Conservation (phyloP, 2,888 invertebrate genomes). For the Heteropelma amictum region DNA sequence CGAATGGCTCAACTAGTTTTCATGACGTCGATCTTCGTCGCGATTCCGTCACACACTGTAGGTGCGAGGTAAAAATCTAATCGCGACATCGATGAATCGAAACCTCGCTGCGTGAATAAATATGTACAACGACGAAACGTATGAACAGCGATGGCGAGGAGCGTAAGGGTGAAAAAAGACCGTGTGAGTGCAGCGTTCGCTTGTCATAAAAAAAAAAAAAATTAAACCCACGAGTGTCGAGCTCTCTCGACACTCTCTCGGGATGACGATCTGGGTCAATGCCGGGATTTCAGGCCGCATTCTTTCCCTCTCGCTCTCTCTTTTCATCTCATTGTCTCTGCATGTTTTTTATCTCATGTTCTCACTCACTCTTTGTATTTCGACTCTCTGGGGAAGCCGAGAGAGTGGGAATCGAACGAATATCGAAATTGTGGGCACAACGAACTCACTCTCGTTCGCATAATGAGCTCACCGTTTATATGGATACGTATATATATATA, state of each 20-base stretch:
- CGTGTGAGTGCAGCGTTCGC: constrained; percentile 4
- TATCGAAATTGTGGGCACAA: constrained; percentile 72
- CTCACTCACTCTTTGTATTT: too few relatives aligned
- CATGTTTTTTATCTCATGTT: constrained; percentile 55
- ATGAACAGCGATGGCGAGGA: constrained; percentile 1
- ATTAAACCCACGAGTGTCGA: constrained; percentile 19
- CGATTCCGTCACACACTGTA: too few relatives aligned
- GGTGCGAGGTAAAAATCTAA: too few relatives aligned
- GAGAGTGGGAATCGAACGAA: constrained; percentile 65
- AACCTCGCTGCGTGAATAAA: not conserved
- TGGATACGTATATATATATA: constrained; percentile 12
- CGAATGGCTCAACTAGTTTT: not conserved
- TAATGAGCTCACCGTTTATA: constrained; percentile 69
- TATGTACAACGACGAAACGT: constrained; percentile 1
- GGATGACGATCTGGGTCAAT: constrained; percentile 71
- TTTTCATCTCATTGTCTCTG: not conserved
- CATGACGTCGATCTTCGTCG: not conserved
- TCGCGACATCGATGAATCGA: too few relatives aligned
- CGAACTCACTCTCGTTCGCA: constrained; percentile 70
- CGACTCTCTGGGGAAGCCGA: constrained; percentile 8
- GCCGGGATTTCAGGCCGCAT: constrained; percentile 68
- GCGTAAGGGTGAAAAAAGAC: constrained; percentile 6
- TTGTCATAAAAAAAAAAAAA: constrained; percentile 13
- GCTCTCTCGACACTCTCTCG: constrained; percentile 28
- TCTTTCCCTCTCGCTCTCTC: constrained; percentile 59